phyloP scores from a whole-genome alignment of 2,113 vertebrate genomes.

The Cacatua alba region DNA sequence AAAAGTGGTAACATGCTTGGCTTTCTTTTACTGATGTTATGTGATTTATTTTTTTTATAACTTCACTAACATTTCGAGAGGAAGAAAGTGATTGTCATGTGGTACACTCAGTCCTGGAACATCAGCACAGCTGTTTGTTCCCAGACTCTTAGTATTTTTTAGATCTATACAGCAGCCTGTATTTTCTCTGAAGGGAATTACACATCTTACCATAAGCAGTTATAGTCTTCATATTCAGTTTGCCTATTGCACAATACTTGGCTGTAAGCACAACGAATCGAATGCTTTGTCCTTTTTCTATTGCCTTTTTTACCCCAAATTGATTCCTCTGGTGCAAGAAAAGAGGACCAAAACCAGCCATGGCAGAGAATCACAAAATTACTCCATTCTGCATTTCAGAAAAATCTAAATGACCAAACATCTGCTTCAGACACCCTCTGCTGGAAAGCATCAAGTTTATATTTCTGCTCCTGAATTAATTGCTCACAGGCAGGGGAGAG shows the following conservation, averaged over 20 bases:
- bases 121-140: constrained; percentile 29
- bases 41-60: not conserved
- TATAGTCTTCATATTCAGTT: not conserved
- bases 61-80: not conserved
- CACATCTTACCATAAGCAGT: not conserved
- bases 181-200: not conserved
- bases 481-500: not conserved
- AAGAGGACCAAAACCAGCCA: not conserved
- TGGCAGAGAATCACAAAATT: not conserved
- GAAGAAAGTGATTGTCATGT: not conserved
- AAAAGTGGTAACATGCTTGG: not conserved
- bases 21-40: constrained; percentile 26
- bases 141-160: not conserved
- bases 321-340: not conserved
- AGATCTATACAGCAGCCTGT: not conserved
- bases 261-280: not conserved
- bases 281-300: not conserved
- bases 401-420: not conserved
- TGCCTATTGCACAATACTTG: not conserved
- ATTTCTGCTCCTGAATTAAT: not conserved
- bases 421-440: constrained; percentile 29
- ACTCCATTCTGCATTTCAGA: not conserved
- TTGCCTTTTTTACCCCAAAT: not conserved
- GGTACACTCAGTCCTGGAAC: not conserved
- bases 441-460: constrained; percentile 8